phyloP scores from a whole-genome alignment of 2,888 invertebrate genomes.

The Asteroscopus sphinx region DNA sequence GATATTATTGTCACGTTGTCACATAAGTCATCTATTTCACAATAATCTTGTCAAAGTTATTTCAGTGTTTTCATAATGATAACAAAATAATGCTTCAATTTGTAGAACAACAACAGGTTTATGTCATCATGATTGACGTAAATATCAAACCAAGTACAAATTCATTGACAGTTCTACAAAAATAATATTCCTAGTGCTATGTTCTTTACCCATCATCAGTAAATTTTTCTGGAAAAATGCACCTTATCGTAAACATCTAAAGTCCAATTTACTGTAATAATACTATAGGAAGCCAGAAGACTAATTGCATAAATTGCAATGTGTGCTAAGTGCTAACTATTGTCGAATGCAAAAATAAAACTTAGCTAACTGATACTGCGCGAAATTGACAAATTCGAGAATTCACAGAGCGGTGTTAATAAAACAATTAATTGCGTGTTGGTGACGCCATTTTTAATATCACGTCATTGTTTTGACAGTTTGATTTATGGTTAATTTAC shows the following conservation, averaged over 20 bases:
- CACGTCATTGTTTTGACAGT: no score
- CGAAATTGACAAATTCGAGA: conserved; percentile 14
- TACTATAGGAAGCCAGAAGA: conserved; percentile 9
- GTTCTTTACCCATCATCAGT: not conserved
- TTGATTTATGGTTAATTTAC: no score
- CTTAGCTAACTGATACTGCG: conserved; percentile 34
- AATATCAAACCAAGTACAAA: conserved; percentile 30
- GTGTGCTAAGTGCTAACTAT: conserved; percentile 18
- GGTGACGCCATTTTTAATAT: no score
- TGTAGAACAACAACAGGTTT: conserved; percentile 12
- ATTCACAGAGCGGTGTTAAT: conserved; percentile 16
- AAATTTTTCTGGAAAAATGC: conserved; percentile 2
- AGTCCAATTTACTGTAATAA: conserved; percentile 7
- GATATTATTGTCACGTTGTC: no score
- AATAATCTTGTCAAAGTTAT: conserved; percentile 9
- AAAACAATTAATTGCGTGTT: not conserved
- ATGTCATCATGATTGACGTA: not conserved
- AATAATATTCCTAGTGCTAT: conserved; percentile 15
- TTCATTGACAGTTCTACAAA: conserved; percentile 22
- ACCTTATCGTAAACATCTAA: conserved; percentile 5
- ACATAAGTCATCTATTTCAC: not conserved
- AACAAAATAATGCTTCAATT: conserved; percentile 1
- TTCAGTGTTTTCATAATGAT: not conserved
- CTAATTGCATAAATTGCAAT: conserved; percentile 43
- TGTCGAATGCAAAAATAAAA: conserved; percentile 28